These are phyloP conservation scores for Acanthornis magna DNA, from an alignment of 2,797 vertebrate genomes.

Conservation along the genomic window DNA sequence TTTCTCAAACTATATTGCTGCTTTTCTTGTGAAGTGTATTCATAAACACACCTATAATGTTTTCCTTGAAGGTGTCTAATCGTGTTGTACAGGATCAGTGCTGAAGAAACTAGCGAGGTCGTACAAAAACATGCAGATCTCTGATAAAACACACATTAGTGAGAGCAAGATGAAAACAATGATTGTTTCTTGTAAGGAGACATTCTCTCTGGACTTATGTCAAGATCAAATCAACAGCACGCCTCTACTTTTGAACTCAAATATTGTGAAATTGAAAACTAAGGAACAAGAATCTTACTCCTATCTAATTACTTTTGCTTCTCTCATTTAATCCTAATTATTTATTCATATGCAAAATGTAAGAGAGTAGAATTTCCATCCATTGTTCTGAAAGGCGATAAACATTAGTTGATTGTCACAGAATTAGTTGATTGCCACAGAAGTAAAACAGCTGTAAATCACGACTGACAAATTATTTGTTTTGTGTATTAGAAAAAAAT, in stretches of 20 bases:
- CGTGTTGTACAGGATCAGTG: slow-evolving; percentile 17
- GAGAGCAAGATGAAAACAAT: slow-evolving; percentile 30
- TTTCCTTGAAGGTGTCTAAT: slow-evolving; percentile 10
- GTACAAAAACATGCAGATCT: background rate
- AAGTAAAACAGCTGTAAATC: slow-evolving; percentile 41
- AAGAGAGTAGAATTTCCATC: slow-evolving; percentile 57
- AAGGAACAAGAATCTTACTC: slow-evolving; percentile 40
- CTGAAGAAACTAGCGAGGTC: background rate
- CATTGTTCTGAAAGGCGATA: slow-evolving; percentile 44
- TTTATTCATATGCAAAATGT: slow-evolving; percentile 63
- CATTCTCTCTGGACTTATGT: slow-evolving; percentile 40
- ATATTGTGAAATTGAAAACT: slow-evolving; percentile 38
- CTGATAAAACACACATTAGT: background rate
- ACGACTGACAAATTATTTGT: slow-evolving; percentile 3
- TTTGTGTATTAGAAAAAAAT: slow-evolving; percentile 45
- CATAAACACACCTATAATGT: background rate
- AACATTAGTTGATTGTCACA: slow-evolving; percentile 56
- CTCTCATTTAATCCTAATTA: slow-evolving; percentile 68
- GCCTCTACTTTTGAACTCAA: slow-evolving; percentile 44
- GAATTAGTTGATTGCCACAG: slow-evolving; percentile 41
- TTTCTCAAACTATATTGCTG: background rate
- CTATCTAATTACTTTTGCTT: slow-evolving; percentile 64
- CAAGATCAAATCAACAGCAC: background rate
- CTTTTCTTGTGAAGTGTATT: slow-evolving; percentile 18
- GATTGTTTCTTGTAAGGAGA: background rate